These are phyloP conservation scores for Leptarthrus brevirostris DNA, from an alignment of 2,888 invertebrate species.

Conservation along the genomic window DNA sequence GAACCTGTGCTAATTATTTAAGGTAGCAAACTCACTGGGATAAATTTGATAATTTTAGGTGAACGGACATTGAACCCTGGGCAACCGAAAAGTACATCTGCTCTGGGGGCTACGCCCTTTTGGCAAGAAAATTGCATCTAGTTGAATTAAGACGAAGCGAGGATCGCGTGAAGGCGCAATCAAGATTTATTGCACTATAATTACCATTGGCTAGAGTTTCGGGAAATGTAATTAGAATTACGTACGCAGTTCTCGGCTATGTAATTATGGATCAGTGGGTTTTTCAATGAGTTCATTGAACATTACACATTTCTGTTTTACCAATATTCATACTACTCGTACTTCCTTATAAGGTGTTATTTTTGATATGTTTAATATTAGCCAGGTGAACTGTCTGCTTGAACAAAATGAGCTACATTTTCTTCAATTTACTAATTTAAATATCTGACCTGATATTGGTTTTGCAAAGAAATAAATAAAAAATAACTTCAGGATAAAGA, in stretches of 20 bases:
- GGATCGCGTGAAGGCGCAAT: conserved; percentile 10
- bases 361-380: no score
- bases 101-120: neutral
- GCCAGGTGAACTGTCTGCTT: no score
- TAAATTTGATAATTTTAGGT: conserved; percentile 40
- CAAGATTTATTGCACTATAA: conserved; percentile 3
- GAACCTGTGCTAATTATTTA: conserved; percentile 29
- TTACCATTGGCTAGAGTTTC: conserved; percentile 4
- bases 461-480: no score
- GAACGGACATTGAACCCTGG: neutral
- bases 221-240: neutral
- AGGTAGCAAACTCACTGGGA: conserved; percentile 9
- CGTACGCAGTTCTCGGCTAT: neutral
- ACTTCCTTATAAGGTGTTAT: no score
- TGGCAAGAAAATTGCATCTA: conserved; percentile 2
- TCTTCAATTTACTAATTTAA: no score
- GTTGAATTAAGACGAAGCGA: neutral
- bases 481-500: no score
- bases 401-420: no score
- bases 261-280: no score
- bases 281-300: no score
- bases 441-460: no score
- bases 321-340: no score
- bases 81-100: conserved; percentile 8
- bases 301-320: no score